Percentiles rank a stretch among this genome's conserved stretches.
Evolutionary conservation across 2,113 vertebrate species (phyloP).

Genomic region (Epinephelus fuscoguttatus): DNA sequence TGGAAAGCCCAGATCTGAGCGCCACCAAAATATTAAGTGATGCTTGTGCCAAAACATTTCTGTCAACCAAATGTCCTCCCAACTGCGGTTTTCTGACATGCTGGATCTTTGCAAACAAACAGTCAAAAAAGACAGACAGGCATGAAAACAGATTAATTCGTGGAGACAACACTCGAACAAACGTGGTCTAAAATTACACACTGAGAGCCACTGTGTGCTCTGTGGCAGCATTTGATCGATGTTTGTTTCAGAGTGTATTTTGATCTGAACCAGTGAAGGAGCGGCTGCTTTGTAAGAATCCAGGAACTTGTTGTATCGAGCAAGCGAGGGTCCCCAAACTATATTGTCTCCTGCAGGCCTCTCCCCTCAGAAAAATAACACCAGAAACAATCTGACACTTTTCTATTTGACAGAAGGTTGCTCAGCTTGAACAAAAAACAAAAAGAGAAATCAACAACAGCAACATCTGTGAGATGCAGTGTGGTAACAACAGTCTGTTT

Average conservation of each 20-base stretch:
- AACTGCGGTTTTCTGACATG: background rate
- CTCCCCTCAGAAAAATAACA: slow-evolving; percentile 17
- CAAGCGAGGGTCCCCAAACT: background rate
- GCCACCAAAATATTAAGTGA: background rate
- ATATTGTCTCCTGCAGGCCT: slow-evolving; percentile 21
- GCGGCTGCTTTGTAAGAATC: background rate
- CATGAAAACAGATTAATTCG: background rate
- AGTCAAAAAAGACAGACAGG: background rate
- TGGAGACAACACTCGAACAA: background rate
- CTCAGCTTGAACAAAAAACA: slow-evolving; percentile 30
- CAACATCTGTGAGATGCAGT: slow-evolving; percentile 39
- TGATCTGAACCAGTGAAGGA: slow-evolving; percentile 12
- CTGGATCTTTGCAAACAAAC: background rate
- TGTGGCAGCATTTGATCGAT: slow-evolving; percentile 1
- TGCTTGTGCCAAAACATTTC: background rate
- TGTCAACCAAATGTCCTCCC: background rate
- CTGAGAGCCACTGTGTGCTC: background rate
- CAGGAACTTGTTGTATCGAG: background rate
- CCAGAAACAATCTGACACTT: slow-evolving; percentile 4
- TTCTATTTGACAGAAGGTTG: slow-evolving; percentile 15
- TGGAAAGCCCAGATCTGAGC: slow-evolving; percentile 14
- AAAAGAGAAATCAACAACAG: slow-evolving; percentile 10
- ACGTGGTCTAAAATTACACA: background rate
- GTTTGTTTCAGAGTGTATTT: slow-evolving; percentile 22
- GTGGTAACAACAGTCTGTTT: slow-evolving; percentile 30